A percentile compares a stretch with the other conserved stretches of the same genome.
Conservation (phyloP, 2,113 vertebrate species). For the Cyrtonyx montezumae region DNA sequence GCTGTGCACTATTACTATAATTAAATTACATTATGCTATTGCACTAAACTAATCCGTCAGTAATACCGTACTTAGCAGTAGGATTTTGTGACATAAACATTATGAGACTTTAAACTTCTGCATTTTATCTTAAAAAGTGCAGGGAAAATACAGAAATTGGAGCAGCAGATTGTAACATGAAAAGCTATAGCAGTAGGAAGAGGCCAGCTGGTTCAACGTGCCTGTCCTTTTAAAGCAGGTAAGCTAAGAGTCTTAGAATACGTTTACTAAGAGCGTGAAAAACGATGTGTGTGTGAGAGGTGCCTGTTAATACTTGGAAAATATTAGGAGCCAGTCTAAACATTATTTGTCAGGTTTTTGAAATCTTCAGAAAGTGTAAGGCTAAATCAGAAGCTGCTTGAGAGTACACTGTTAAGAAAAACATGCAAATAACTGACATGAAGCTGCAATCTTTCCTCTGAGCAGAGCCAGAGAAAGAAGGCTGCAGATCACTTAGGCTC, state of each 20-base stretch:
- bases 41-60: conserved; percentile 72
- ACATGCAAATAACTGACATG: conserved; percentile 6
- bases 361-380: not conserved
- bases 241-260: conserved; percentile 58
- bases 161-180: conserved; percentile 53
- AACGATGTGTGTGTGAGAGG: not conserved
- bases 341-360: not conserved
- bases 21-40: conserved; percentile 74
- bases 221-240: conserved; percentile 58
- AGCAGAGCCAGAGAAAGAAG: conserved; percentile 10
- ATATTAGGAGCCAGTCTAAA: not conserved
- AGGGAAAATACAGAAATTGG: conserved; percentile 24
- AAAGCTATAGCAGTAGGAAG: conserved; percentile 38
- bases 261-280: conserved; percentile 48
- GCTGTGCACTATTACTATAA: conserved; percentile 76
- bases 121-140: conserved; percentile 47
- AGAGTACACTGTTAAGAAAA: conserved; percentile 5
- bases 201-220: conserved; percentile 58
- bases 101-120: conserved; percentile 45
- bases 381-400: conserved; percentile 20
- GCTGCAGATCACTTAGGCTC: conserved; percentile 18
- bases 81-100: conserved; percentile 63
- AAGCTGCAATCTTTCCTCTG: conserved; percentile 32
- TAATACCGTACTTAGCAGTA: conserved; percentile 74
- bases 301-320: conserved; percentile 44